Percentiles rank a stretch among this genome's conserved stretches.
These are phyloP conservation scores for Heterodera carotae DNA, from an alignment of 1,140 invertebrate species.

Conservation along the genomic window DNA sequence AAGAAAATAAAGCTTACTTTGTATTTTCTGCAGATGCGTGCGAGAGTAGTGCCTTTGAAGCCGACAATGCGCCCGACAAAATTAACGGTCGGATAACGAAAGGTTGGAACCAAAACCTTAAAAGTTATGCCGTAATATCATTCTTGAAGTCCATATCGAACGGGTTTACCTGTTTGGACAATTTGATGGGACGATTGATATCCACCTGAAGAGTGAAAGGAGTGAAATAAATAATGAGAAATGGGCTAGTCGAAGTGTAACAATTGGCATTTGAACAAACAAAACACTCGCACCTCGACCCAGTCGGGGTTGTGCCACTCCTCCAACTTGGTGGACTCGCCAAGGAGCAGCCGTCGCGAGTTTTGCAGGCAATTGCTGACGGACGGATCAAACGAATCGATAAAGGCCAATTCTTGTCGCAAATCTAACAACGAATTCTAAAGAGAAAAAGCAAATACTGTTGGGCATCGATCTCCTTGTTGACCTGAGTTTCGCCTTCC, in stretches of 20 bases:
- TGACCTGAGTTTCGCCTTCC: not conserved
- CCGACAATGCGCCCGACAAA: slow-evolving; percentile 33
- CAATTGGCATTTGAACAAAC: too few relatives aligned
- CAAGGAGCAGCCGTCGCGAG: slow-evolving; percentile 27
- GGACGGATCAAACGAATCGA: slow-evolving; percentile 19
- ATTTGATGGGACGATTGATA: slow-evolving; percentile 23
- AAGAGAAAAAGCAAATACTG: not conserved
- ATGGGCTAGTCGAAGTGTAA: too few relatives aligned
- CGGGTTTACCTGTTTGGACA: slow-evolving; percentile 29
- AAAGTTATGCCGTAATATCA: too few relatives aligned
- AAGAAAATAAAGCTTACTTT: slow-evolving; percentile 18
- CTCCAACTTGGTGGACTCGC: slow-evolving; percentile 9
- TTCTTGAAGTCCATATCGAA: too few relatives aligned
- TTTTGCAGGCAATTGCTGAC: slow-evolving; percentile 1
- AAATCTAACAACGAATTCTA: slow-evolving; percentile 25
- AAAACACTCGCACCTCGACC: slow-evolving; percentile 13
- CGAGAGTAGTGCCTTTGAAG: slow-evolving; percentile 25
- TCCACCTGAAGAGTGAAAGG: too few relatives aligned
- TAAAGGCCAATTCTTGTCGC: slow-evolving; percentile 29
- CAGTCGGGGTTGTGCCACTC: slow-evolving; percentile 20
- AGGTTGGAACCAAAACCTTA: slow-evolving; percentile 25
- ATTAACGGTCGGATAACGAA: slow-evolving; percentile 24
- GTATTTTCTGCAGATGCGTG: slow-evolving; percentile 33
- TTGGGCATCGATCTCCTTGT: not conserved
- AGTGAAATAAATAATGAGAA: too few relatives aligned